Evolutionary conservation across 2,797 vertebrate genomes (phyloP).

Genomic region (Eremophila alpestris): DNA sequence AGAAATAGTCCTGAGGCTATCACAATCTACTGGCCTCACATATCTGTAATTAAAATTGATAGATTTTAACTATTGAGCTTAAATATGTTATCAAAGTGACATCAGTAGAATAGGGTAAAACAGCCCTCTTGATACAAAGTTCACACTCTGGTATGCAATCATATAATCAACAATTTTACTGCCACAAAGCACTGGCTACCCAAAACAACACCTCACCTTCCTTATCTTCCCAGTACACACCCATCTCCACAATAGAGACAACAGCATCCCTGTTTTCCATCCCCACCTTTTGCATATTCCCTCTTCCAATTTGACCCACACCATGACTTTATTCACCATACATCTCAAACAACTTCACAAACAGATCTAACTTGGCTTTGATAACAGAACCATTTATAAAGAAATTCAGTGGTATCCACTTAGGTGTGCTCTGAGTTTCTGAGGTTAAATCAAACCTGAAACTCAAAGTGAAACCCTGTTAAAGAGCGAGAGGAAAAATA

Average conservation of each 20-base stretch:
- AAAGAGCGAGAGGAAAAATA: background rate
- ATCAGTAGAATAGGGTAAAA: background rate
- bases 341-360: background rate
- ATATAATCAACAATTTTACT: background rate
- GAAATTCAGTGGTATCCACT: constrained; percentile 1
- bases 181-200: background rate
- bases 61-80: background rate
- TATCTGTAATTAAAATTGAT: background rate
- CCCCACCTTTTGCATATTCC: background rate
- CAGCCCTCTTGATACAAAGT: background rate
- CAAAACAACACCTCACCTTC: background rate
- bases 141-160: background rate
- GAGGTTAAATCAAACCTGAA: constrained; percentile 21
- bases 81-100: background rate
- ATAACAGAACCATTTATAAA: background rate
- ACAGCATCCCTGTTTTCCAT: background rate
- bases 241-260: background rate
- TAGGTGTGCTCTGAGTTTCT: constrained; percentile 26
- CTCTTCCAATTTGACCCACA: background rate
- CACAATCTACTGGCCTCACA: background rate
- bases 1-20: background rate
- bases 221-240: background rate
- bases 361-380: background rate
- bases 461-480: constrained; percentile 13
- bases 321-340: background rate